Evolutionary conservation across 2,888 invertebrate species (phyloP), one percentile per base, ranked within the genome.

Genomic region (Griposia aprilina): DNA sequence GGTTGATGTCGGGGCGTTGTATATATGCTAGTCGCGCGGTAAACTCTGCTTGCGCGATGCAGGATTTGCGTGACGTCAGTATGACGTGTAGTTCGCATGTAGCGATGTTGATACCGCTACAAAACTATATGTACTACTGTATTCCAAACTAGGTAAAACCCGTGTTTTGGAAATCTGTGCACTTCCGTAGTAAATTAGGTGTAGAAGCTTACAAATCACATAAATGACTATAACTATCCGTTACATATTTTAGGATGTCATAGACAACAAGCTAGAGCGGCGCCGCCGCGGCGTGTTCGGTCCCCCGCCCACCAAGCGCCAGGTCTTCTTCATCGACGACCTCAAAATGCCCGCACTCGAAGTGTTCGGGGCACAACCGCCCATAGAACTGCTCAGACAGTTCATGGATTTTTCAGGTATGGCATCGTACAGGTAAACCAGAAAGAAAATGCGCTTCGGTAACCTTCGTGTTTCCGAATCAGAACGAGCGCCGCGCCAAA

Each of bases 261-360:
- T 98, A 74, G 98, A 98, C 90, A 97, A 98, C 13, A 98, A 98
- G 95, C 91, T 98, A 82, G 98, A 98, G 81, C 97, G 98, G 82
- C 97, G 98, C n/a, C 97, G 98, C 17, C 98, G 98, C 86, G 98
- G 98, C 26, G 98, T 98, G 74, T 99, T 98, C 92, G 99, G 99
- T 0, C 99, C 99, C 0, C 98, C 98, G 2, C 97, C 98, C 79
- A 97, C 98, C 15, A 98, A 98, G 94, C 97, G 97, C 36, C 98
- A 98, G 87, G 97, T 99, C 23, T 98, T 99, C 91, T 99, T 99
- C 94, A 98, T 99, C 60, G 99, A 99, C 91, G 99, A 99, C 91
- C 97, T 99, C 92, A 99, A 99, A 94, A 99, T 99, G 99, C 99
- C 99, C 0, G 98, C 98, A 0, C 97, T 98, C 17, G 99, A 99